A percentile compares a stretch with the other conserved stretches of the same genome.
phyloP scores from a whole-genome alignment of 2,888 invertebrate genomes.

The Drosophila mettleri region DNA sequence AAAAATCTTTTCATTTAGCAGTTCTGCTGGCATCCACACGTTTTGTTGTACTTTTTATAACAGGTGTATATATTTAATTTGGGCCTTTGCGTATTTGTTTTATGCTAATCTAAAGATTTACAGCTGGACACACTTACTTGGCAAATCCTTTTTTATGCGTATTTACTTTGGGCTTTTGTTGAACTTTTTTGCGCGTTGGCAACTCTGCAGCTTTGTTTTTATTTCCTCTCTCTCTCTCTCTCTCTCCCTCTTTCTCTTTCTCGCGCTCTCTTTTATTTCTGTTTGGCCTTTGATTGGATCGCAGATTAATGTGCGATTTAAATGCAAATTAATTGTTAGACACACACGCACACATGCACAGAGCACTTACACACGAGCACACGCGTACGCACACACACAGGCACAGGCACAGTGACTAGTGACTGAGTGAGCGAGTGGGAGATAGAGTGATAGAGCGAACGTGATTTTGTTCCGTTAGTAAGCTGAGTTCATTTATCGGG shows the following conservation, averaged over 20 bases:
- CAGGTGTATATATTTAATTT: slow-evolving; percentile 38
- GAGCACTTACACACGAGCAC: slow-evolving; percentile 11
- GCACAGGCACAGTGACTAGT: neutral
- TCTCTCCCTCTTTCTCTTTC: too few species aligned
- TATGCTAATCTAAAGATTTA: slow-evolving; percentile 48
- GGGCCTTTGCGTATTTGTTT: slow-evolving; percentile 29
- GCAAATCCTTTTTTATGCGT: slow-evolving; percentile 13
- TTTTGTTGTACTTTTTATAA: slow-evolving; percentile 4
- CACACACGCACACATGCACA: slow-evolving; percentile 33
- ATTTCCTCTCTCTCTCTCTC: slow-evolving; percentile 7
- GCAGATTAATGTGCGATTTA: slow-evolving; percentile 65
- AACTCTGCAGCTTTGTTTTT: slow-evolving; percentile 4
- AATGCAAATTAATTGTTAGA: slow-evolving; percentile 71
- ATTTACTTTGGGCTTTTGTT: slow-evolving; percentile 8
- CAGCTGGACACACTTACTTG: slow-evolving; percentile 44
- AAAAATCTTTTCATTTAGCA: slow-evolving; percentile 18
- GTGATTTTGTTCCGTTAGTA: slow-evolving; percentile 44
- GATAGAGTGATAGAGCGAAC: slow-evolving; percentile 13
- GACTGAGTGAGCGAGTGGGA: neutral
- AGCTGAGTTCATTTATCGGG: slow-evolving; percentile 53
- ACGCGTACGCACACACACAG: slow-evolving; percentile 26
- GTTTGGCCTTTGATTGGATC: slow-evolving; percentile 53
- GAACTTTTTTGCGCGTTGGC: neutral
- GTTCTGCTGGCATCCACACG: slow-evolving; percentile 24
- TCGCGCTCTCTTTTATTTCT: too few species aligned